These are phyloP conservation scores for Rotaria socialis DNA, from an alignment of 2,888 invertebrate genomes.

Conservation along the genomic window DNA sequence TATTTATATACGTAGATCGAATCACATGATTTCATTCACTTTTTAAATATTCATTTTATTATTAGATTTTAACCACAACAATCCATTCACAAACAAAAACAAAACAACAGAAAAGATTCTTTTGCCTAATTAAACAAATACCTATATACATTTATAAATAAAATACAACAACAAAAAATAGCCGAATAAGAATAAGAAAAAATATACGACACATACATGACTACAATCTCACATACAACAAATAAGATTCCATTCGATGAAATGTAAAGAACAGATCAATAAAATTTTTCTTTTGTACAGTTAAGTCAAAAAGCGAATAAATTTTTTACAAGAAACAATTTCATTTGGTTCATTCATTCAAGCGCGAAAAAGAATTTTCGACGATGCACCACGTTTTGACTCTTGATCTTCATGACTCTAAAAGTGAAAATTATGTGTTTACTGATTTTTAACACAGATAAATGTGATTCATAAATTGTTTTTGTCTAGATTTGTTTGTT, in stretches of 20 bases:
- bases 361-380: slow-evolving; percentile 1
- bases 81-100: background rate
- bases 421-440: background rate
- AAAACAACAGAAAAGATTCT: background rate
- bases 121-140: too few species aligned
- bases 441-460: too few species aligned
- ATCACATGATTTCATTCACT: too few species aligned
- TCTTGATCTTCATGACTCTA: slow-evolving; percentile 31
- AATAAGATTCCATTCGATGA: background rate
- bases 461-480: too few species aligned
- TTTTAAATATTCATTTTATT: background rate
- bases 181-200: background rate
- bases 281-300: background rate
- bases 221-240: background rate
- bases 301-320: background rate
- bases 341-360: background rate
- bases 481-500: too few species aligned
- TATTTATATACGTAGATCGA: too few species aligned
- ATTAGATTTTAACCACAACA: background rate
- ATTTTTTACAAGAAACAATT: background rate
- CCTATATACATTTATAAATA: too few species aligned
- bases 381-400: slow-evolving; percentile 5
- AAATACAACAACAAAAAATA: background rate
- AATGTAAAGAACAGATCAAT: too few species aligned
- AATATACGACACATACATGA: background rate